phyloP scores from a whole-genome alignment of 2,113 vertebrate species.

The Bufo bufo region DNA sequence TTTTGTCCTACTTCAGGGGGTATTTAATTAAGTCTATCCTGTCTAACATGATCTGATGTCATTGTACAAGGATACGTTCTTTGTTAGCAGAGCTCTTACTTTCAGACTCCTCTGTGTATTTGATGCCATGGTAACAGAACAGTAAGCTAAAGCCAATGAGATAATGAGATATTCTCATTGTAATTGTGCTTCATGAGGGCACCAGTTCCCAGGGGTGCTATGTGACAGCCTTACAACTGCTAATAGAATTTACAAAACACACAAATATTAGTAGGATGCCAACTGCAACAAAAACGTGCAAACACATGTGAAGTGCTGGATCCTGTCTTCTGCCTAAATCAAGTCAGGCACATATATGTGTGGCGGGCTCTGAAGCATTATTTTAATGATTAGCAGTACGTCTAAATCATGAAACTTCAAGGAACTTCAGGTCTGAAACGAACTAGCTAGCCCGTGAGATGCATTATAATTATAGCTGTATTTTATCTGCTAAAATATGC shows the following conservation, averaged over 20 bases:
- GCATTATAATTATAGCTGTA: conserved; percentile 73
- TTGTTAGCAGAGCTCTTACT: conserved; percentile 81
- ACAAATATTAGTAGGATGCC: conserved; percentile 67
- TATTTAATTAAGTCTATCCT: conserved; percentile 82
- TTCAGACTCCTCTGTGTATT: conserved; percentile 86
- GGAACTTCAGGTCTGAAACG: conserved; percentile 75
- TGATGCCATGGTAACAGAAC: conserved; percentile 86
- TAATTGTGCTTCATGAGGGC: conserved; percentile 85
- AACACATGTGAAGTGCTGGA: conserved; percentile 67
- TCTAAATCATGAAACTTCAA: conserved; percentile 75
- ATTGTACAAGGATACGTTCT: conserved; percentile 86
- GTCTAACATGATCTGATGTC: conserved; percentile 84
- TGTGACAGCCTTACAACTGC: conserved; percentile 77
- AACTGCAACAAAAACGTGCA: conserved; percentile 68
- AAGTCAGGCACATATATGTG: conserved; percentile 53
- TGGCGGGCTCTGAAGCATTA: conserved; percentile 60
- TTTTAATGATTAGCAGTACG: conserved; percentile 64
- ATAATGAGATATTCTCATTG: conserved; percentile 88
- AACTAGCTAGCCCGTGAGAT: conserved; percentile 65
- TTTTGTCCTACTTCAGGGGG: conserved; percentile 73
- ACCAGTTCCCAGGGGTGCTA: conserved; percentile 81
- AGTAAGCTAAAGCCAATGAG: conserved; percentile 89
- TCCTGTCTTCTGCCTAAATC: conserved; percentile 62
- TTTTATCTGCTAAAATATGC: conserved; percentile 1
- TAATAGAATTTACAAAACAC: conserved; percentile 77